These are phyloP conservation scores for Rhyacophila evoluta DNA, from an alignment of 2,888 invertebrate species.

Conservation along the genomic window DNA sequence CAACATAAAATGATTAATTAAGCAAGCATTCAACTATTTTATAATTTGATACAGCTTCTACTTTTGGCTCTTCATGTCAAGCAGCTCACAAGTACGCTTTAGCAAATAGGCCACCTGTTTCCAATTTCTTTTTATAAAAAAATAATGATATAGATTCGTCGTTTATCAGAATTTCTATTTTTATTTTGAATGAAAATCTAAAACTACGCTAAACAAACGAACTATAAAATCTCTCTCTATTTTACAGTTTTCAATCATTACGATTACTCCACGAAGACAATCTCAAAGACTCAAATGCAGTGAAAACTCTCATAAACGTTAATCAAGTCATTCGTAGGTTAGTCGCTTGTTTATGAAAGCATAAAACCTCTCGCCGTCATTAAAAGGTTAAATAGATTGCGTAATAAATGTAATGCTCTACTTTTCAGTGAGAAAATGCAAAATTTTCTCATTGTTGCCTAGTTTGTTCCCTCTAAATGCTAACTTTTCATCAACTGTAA, in stretches of 20 bases:
- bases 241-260: constrained; percentile 15
- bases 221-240: not conserved
- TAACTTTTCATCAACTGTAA: no score
- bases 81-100: no score
- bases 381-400: not conserved
- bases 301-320: constrained; percentile 1
- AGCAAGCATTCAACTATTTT: no score
- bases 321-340: not conserved
- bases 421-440: constrained; percentile 1
- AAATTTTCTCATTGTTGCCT: not conserved
- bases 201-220: not conserved
- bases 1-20: no score
- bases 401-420: constrained; percentile 13
- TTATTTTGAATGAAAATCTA: not conserved
- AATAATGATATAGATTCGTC: not conserved
- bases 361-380: not conserved
- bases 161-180: not conserved
- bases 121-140: no score
- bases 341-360: constrained; percentile 3
- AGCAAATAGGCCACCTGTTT: no score
- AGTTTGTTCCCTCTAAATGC: no score
- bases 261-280: not conserved
- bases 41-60: no score
- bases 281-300: not conserved
- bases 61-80: no score